Evolutionary conservation across 2,888 invertebrate genomes (phyloP).

Genomic region (Drosophila testacea): DNA sequence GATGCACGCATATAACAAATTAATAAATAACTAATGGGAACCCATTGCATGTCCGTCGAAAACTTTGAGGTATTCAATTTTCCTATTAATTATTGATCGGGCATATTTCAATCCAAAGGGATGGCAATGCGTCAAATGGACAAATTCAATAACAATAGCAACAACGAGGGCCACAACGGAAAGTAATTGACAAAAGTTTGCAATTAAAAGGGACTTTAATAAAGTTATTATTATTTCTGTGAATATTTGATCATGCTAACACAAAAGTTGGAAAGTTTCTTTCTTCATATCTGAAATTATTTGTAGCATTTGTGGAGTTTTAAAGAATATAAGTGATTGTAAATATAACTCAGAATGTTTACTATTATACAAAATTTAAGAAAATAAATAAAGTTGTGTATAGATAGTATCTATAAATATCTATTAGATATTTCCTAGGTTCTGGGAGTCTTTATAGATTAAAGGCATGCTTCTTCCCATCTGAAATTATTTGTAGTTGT

Average conservation of each 20-base stretch:
- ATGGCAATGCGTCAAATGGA: constrained; percentile 31
- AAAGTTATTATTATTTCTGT: not conserved
- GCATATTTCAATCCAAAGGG: constrained; percentile 11
- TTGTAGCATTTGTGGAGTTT: not conserved
- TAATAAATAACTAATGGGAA: constrained; percentile 53
- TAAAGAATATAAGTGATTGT: not conserved
- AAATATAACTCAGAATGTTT: no score
- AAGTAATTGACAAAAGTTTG: not conserved
- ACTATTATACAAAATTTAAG: no score
- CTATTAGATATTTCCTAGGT: no score
- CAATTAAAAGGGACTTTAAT: not conserved
- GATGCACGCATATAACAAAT: constrained; percentile 53
- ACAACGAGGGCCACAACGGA: constrained; percentile 5
- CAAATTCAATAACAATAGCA: constrained; percentile 26
- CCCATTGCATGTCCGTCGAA: constrained; percentile 35
- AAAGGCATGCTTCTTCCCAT: no score
- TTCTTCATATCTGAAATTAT: not conserved
- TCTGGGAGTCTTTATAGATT: no score
- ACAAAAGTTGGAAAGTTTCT: not conserved
- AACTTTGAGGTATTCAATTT: constrained; percentile 48
- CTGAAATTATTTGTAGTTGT: no score
- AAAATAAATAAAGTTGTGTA: no score
- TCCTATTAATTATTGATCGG: constrained; percentile 42
- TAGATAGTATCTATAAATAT: no score
- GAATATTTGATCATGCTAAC: not conserved